Evolutionary conservation across 2,113 vertebrate genomes (phyloP), one percentile per base, ranked within the genome.

Genomic region (Centrocercus urophasianus): DNA sequence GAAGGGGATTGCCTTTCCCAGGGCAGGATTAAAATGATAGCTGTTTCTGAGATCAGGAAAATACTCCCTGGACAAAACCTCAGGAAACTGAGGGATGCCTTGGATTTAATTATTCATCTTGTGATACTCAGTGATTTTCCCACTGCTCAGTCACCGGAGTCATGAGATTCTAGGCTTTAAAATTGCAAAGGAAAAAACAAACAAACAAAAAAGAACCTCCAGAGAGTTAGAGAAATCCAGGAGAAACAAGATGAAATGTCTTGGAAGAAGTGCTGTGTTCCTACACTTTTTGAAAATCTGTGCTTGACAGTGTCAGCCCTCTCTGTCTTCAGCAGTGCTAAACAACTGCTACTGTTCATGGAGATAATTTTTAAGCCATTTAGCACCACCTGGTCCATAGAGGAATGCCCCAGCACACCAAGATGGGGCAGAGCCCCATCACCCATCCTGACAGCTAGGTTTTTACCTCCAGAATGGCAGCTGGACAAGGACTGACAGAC

Each of bases 361-460:
- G n/a, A 38, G 34, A 47, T 71, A 6, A 34, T 30, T 60, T 88
- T 77, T 2, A 72, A 73, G 70, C 17, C 28, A 18, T 54, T 88
- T 80, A 47, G 10, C 24, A 66, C 7, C 2, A 7, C n/a, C 63
- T 52, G 20, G 25, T 63, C 42, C 47, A 27, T 47, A 64, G 20
- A 93, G 67, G 21, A 50, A 77, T 16, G 13, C 13, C 52, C 19
- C 64, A 10, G 32, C 4, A 50, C 24, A 50, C 15, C 12, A 43
- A 13, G 15, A 64, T 36, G 3, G 57, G 56, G 52, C 34, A 34
- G 57, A 57, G 81, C 38, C 48, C 22, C 11, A 24, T 24, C 22
- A 48, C 22, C 48, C 0, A 0, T 36, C 66, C 75, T 0, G 0
- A 27, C 0, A 0, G 21, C 36, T 5, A 1, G 19, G 5, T 11